phyloP scores from a whole-genome alignment of 2,888 invertebrate genomes.

The Pecten maximus region DNA sequence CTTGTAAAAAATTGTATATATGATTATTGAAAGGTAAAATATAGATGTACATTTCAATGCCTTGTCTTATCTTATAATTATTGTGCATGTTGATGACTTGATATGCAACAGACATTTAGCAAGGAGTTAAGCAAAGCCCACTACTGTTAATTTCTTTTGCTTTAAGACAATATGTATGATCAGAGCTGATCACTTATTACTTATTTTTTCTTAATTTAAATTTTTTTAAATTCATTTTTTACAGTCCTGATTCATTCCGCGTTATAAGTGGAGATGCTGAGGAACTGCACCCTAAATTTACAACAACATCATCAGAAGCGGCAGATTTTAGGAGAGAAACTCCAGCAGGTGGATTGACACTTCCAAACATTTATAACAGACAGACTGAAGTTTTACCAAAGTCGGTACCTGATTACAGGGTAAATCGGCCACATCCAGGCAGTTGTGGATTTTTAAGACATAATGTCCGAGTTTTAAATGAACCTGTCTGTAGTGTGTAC shows the following conservation, averaged over 20 bases:
- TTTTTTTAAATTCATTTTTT: no score
- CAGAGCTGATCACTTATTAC: no score
- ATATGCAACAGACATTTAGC: no score
- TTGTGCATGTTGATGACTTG: no score
- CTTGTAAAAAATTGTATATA: no score
- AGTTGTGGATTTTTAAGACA: constrained; percentile 77
- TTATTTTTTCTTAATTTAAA: no score
- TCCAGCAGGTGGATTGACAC: constrained; percentile 60
- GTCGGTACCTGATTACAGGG: constrained; percentile 57
- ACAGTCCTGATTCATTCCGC: constrained; percentile 79
- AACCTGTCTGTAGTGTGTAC: constrained; percentile 79
- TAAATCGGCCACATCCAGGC: constrained; percentile 76
- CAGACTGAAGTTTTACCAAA: constrained; percentile 61
- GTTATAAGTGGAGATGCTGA: constrained; percentile 78
- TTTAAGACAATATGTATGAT: no score
- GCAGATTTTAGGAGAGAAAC: constrained; percentile 57
- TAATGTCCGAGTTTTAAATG: constrained; percentile 78
- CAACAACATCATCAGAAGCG: constrained; percentile 60
- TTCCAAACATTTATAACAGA: constrained; percentile 69
- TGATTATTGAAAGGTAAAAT: no score
- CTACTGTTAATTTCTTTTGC: no score
- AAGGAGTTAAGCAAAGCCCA: no score
- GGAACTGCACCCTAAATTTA: constrained; percentile 63
- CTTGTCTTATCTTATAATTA: no score
- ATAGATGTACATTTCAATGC: no score